These are phyloP conservation scores for Mesoligia furuncula DNA, from an alignment of 2,888 invertebrate species.

Conservation along the genomic window DNA sequence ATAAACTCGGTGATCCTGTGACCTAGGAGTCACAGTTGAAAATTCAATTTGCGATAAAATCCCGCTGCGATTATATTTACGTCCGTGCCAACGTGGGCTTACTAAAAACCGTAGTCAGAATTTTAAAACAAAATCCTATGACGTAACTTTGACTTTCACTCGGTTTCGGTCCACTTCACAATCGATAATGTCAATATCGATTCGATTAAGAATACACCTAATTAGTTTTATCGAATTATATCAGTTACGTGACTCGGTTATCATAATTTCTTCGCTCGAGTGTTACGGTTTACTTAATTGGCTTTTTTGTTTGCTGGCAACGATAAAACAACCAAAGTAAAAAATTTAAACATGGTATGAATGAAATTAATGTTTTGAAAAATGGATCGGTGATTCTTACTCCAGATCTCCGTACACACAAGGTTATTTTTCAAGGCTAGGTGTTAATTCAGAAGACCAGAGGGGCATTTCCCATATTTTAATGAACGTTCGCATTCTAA, in stretches of 20 bases:
- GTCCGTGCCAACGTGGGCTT: not conserved
- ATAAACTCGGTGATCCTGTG: too few relatives aligned
- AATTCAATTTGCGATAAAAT: not conserved
- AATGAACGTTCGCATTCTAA: too few relatives aligned
- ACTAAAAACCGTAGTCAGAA: not conserved
- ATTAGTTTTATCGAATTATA: conserved; percentile 54
- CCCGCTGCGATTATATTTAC: not conserved
- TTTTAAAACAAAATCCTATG: conserved; percentile 16
- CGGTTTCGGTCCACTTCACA: conserved; percentile 23
- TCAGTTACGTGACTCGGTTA: conserved; percentile 46
- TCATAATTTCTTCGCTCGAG: conserved; percentile 21
- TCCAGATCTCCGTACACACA: not conserved
- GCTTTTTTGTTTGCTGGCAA: not conserved
- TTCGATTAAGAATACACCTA: conserved; percentile 34
- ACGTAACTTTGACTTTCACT: conserved; percentile 40
- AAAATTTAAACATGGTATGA: not conserved
- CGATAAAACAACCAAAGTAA: not conserved
- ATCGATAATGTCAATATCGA: conserved; percentile 27
- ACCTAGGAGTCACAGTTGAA: too few relatives aligned
- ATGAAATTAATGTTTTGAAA: not conserved
- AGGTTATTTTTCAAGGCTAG: not conserved
- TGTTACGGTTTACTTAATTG: conserved; percentile 31
- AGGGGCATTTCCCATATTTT: not conserved
- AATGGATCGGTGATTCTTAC: not conserved
- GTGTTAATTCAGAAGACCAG: not conserved